Evolutionary conservation across 1,140 invertebrate species (phyloP), one percentile per base, ranked within the genome.

Genomic region (Anastatus disparis): DNA sequence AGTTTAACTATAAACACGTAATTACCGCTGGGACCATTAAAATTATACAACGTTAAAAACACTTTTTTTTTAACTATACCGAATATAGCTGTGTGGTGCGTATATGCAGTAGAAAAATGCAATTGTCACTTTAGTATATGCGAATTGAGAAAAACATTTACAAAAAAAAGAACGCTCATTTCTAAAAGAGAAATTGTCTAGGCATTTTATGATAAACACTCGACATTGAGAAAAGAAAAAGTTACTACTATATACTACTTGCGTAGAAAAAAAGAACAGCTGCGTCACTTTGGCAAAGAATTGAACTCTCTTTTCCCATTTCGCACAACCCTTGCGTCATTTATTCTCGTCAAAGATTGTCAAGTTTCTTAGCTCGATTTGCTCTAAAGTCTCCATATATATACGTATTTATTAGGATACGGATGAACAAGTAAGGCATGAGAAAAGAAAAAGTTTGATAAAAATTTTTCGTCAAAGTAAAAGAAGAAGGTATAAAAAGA

Each of bases 131-230:
- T n/a, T n/a, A n/a, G n/a, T n/a, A n/a, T n/a, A n/a, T n/a, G n/a
- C n/a, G n/a, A n/a, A n/a, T n/a, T 61, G 53, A 75, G 73, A 72
- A 71, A 74, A 68, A 74, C 71, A 52, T 38, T 59, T 77, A 73
- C 66, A 63, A 70, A 63, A 68, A 74, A 66, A 75, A 73, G 75
- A 70, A 70, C n/a, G n/a, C n/a, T n/a, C n/a, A n/a, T n/a, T n/a
- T n/a, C n/a, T n/a, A n/a, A n/a, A n/a, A n/a, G n/a, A n/a, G n/a
- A n/a, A n/a, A n/a, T n/a, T n/a, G n/a, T n/a, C 74, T 73, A 72
- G 71, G 72, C 72, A 69, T 74, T 61, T 71, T 70, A 74, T 72
- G 75, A 74, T 76, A 76, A 78, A 76, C 75, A 73, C 66, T 73
- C 70, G 31, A n/a, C n/a, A 13, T 35, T 6, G 31, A 10, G 10